Percentiles rank a stretch among this genome's conserved stretches.
Evolutionary conservation across 2,113 vertebrate genomes (phyloP).

Genomic region (Emydocephalus ijimae): DNA sequence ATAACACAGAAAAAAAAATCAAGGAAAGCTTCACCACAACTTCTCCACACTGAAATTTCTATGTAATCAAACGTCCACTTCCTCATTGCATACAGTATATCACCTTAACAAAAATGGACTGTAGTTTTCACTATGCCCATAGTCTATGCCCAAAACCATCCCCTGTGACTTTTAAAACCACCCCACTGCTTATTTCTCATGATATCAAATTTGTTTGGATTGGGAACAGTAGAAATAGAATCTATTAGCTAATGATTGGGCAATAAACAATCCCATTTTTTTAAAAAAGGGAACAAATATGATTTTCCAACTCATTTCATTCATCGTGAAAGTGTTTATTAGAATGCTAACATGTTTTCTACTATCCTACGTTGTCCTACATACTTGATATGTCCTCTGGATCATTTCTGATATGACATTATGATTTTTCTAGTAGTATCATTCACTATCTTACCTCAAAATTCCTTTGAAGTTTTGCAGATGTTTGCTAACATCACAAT

Average conservation of each 20-base stretch:
- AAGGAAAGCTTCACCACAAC: background rate
- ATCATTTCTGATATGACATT: background rate
- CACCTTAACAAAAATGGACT: background rate
- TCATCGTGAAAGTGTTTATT: background rate
- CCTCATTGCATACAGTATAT: background rate
- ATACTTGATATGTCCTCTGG: background rate
- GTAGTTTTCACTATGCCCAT: background rate
- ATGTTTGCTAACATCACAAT: background rate
- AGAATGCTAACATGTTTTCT: background rate
- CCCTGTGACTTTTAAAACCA: background rate
- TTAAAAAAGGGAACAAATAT: background rate
- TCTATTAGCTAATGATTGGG: background rate
- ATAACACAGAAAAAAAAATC: background rate
- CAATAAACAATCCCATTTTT: background rate
- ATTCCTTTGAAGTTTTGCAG: background rate
- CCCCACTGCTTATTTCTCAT: background rate
- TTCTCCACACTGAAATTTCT: background rate
- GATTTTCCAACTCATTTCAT: background rate
- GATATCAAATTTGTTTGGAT: background rate
- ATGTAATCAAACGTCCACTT: background rate
- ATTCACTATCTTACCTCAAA: background rate
- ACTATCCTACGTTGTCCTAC: background rate
- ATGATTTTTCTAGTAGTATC: background rate
- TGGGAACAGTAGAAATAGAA: background rate
- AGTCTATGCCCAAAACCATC: background rate